A percentile compares a stretch with the other conserved stretches of the same genome.
Conservation (phyloP, 2,888 invertebrate species). For the Acleris literana region DNA sequence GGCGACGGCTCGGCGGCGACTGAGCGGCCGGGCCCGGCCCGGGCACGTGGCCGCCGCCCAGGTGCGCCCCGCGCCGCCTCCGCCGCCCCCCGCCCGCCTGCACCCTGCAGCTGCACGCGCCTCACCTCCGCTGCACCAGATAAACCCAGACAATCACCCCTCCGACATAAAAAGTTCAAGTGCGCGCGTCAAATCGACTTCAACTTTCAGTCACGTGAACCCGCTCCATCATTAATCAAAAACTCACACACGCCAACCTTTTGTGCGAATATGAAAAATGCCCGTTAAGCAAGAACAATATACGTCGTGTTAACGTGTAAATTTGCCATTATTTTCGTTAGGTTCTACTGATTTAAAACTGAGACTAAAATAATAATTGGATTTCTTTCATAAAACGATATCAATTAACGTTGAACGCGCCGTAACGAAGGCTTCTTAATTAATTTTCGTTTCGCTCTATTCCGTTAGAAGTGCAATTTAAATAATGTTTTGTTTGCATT, state of each 20-base stretch:
- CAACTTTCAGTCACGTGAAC: conserved; percentile 18
- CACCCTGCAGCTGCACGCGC: conserved; percentile 45
- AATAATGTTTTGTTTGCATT: conserved; percentile 26
- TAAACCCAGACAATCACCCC: conserved; percentile 27
- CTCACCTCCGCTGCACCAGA: conserved; percentile 19
- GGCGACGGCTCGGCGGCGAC: conserved; percentile 43
- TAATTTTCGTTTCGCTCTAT: conserved; percentile 24
- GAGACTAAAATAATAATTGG: conserved; percentile 22
- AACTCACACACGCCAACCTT: conserved; percentile 1
- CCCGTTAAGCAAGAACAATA: not conserved
- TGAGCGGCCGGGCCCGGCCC: conserved; percentile 52
- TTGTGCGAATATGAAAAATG: conserved; percentile 5
- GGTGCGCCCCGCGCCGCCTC: conserved; percentile 65
- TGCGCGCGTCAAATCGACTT: conserved; percentile 11
- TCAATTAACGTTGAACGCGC: conserved; percentile 25
- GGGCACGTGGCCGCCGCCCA: conserved; percentile 79
- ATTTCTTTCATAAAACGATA: conserved; percentile 29
- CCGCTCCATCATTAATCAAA: conserved; percentile 14
- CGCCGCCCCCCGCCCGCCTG: conserved; percentile 37
- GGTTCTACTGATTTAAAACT: conserved; percentile 13
- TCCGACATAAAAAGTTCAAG: conserved; percentile 19
- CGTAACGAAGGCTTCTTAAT: conserved; percentile 14
- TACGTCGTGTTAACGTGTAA: not conserved
- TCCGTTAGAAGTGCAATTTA: conserved; percentile 22
- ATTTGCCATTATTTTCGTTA: not conserved